Evolutionary conservation across 2,888 invertebrate species (phyloP).

Genomic region (Pterobdella sp.): DNA sequence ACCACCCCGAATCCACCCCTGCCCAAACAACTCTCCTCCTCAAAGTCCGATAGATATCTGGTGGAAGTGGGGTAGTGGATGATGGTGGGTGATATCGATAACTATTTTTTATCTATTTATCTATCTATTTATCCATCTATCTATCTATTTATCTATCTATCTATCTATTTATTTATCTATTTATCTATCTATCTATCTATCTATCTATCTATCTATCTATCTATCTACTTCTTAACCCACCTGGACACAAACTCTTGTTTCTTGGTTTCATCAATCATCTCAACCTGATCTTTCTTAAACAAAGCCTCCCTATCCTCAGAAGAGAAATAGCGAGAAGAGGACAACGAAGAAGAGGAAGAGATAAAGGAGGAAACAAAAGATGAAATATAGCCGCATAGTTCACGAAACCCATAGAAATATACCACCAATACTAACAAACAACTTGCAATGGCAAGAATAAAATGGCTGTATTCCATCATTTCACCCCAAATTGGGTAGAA

Average conservation of each 20-base stretch:
- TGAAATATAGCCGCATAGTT: neutral
- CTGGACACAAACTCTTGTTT: neutral
- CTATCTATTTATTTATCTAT: too few relatives aligned
- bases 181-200: too few relatives aligned
- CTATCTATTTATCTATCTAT: too few relatives aligned
- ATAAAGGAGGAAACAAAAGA: neutral
- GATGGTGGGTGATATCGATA: neutral
- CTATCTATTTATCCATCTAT: too few relatives aligned
- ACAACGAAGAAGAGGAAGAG: neutral
- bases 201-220: too few relatives aligned
- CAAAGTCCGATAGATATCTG: slow-evolving; percentile 75
- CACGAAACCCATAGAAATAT: neutral
- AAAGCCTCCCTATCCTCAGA: too few relatives aligned
- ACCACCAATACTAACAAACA: neutral
- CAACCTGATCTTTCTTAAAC: neutral
- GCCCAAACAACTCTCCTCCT: slow-evolving; percentile 50
- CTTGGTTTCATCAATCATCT: neutral
- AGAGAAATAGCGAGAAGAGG: neutral
- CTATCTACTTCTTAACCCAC: too few relatives aligned
- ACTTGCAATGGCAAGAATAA: neutral
- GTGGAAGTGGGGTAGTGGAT: neutral
- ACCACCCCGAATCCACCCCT: slow-evolving; percentile 90
- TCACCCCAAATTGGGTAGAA: neutral
- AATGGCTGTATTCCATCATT: neutral
- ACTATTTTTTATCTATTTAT: too few relatives aligned